Evolutionary conservation across 2,797 vertebrate species (phyloP), one percentile per base, ranked within the genome.

Genomic region (Alcedo quadribrachys): DNA sequence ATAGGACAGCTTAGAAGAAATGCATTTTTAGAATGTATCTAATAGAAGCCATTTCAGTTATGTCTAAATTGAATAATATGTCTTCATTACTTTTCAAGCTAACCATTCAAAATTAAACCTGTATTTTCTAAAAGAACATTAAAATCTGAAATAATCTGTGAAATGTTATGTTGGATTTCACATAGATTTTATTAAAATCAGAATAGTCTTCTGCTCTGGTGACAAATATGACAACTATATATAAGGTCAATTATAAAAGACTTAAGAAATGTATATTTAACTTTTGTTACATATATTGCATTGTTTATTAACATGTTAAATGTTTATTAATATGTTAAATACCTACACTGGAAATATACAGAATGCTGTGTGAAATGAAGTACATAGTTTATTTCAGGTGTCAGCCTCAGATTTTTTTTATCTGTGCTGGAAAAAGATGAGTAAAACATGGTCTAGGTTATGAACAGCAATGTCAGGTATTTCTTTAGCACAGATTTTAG

Each of bases 1-100:
- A 93, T 48, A 85, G 68, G 93, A 71, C 63, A 91, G n/a, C 74
- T 93, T 70, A 89, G 83, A 89, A 80, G 60, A 87, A 96, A 93
- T 76, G 8, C 9, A 55, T 22, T 93, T 95, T 92, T 90, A 48
- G 83, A 84, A 90, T 70, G 25, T 73, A 83, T 66, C 42, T 85
- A 94, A 78, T 55, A 92, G 79, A 89, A 94, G 46, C 14, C 17
- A 48, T 87, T 95, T 53, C 28, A 71, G 32, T 84, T 85, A 80
- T 51, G 80, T 70, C 32, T 95, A 89, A 94, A 91, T 93, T 87
- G 95, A 90, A 85, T 66, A 17, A 77, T 30, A 32, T 45, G 50
- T 62, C 40, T 91, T 66, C 35, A 61, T 65, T 74, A 62, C 51
- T 45, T 94, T 68, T 8, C 22, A 30, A 84, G 45, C 74, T 66